Evolutionary conservation across 2,797 vertebrate species (phyloP), one percentile per base, ranked within the genome.

Genomic region (Pseudotriccus pelzelni): DNA sequence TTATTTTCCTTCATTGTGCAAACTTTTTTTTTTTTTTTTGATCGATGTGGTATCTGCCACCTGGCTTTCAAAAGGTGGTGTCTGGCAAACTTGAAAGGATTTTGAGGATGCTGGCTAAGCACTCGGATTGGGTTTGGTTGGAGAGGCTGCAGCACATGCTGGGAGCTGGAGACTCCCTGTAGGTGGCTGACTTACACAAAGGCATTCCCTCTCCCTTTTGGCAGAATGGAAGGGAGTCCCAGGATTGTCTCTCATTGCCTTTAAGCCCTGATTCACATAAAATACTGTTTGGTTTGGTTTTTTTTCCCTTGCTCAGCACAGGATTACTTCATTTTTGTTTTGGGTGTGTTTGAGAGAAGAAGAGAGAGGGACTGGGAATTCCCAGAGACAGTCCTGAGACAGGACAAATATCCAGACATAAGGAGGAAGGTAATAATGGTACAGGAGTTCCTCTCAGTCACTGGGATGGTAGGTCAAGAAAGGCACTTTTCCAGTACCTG

Each of bases 261-360:
- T 88, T 25, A 63, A 63, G 19, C 10, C 30, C n/a, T 34, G 21
- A 58, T 46, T 82, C 18, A 20, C 5, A 9, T 8, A 0, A 7
- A 21, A 2, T 55, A 28, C 5, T 4, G 0, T 25, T 37, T 41
- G 23, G 8, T 27, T 59, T 7, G 11, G 0, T 0, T 0, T 16
- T 52, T 56, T 62, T 24, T 7, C 6, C 8, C 8, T 53, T 53
- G 21, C 8, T 64, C 12, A 30, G 22, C 12, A 34, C 10, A 53
- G 12, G 14, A 41, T 49, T 67, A 25, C 8, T 34, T 74, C 5
- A 9, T 0, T 17, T 28, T 59, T 5, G 1, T 20, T 84, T 39
- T 2, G 2, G 8, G 24, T 52, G 13, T 32, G 13, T 69, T 75
- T 86, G 62, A 86, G 39, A 78, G 44, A 9, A 60, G 49, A 63